These are phyloP conservation scores for Ceryle rudis DNA, from an alignment of 2,797 vertebrate species.

Conservation along the genomic window DNA sequence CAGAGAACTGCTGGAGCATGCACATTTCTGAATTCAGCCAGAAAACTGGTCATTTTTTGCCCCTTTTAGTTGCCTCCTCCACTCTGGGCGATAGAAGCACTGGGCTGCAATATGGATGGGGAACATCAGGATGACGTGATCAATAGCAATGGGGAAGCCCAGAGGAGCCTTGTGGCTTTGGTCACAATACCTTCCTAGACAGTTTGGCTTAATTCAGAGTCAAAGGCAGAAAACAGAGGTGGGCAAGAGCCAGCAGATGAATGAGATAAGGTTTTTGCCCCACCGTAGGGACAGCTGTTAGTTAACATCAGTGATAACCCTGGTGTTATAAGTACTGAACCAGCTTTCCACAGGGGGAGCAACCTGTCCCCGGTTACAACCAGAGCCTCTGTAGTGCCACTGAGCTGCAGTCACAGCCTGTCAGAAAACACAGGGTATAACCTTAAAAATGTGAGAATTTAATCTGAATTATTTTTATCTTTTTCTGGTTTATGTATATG, in stretches of 20 bases:
- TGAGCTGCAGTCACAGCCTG: not conserved
- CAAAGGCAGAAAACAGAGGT: not conserved
- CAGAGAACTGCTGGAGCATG: not conserved
- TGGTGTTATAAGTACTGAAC: not conserved
- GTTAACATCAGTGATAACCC: not conserved
- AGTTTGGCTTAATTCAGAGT: not conserved
- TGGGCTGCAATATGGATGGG: fast-evolving
- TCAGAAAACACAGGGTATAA: not conserved
- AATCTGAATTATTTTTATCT: not conserved
- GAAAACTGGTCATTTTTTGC: not conserved
- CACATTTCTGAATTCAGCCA: not conserved
- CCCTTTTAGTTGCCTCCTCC: not conserved
- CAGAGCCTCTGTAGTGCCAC: not conserved
- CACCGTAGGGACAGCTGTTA: not conserved
- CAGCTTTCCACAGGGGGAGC: not conserved
- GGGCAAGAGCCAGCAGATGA: not conserved
- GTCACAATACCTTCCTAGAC: not conserved
- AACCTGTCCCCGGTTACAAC: not conserved
- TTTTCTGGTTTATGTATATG: not conserved
- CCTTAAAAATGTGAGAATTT: not conserved
- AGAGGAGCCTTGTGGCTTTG: not conserved
- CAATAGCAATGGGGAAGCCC: not conserved
- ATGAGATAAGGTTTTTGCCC: not conserved
- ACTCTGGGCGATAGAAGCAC: fast-evolving
- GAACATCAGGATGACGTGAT: not conserved